Evolutionary conservation across 2,797 vertebrate species (phyloP).

Genomic region (Scarus forsteni): DNA sequence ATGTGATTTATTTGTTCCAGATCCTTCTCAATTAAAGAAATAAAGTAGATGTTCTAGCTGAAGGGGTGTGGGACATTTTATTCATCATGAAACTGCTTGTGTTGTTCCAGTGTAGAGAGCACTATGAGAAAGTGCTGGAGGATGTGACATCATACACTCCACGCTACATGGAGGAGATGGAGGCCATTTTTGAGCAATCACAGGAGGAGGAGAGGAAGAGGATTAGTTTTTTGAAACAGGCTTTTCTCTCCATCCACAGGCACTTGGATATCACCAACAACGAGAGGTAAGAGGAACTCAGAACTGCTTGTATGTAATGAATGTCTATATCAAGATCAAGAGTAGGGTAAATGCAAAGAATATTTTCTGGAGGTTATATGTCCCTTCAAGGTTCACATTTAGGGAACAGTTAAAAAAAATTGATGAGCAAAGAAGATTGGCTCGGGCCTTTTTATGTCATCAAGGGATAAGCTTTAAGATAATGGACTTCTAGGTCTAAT

Average conservation of each 20-base stretch:
- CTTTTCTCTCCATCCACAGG: conserved; percentile 87
- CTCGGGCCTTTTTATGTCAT: too few relatives aligned
- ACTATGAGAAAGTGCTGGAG: conserved; percentile 86
- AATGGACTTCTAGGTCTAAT: too few relatives aligned
- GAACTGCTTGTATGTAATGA: too few relatives aligned
- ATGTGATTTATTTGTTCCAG: conserved; percentile 50
- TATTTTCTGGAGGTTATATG: too few relatives aligned
- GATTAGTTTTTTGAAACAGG: conserved; percentile 88
- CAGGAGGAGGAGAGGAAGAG: conserved; percentile 89
- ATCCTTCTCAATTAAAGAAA: conserved; percentile 26
- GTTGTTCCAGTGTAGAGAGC: conserved; percentile 74
- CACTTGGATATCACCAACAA: conserved; percentile 89
- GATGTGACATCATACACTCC: conserved; percentile 87
- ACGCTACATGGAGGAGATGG: conserved; percentile 93
- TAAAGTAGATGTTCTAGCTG: conserved; percentile 7
- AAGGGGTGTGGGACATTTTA: background rate
- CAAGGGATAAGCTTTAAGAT: too few relatives aligned
- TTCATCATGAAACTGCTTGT: conserved; percentile 28
- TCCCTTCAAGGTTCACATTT: too few relatives aligned
- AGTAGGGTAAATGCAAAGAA: too few relatives aligned
- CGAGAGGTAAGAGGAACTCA: conserved; percentile 74
- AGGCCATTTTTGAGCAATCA: conserved; percentile 88
- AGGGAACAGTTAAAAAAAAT: too few relatives aligned
- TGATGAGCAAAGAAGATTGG: too few relatives aligned
- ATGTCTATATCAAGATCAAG: too few relatives aligned